phyloP scores from a whole-genome alignment of 2,888 invertebrate species.

The Lagria hirta region DNA sequence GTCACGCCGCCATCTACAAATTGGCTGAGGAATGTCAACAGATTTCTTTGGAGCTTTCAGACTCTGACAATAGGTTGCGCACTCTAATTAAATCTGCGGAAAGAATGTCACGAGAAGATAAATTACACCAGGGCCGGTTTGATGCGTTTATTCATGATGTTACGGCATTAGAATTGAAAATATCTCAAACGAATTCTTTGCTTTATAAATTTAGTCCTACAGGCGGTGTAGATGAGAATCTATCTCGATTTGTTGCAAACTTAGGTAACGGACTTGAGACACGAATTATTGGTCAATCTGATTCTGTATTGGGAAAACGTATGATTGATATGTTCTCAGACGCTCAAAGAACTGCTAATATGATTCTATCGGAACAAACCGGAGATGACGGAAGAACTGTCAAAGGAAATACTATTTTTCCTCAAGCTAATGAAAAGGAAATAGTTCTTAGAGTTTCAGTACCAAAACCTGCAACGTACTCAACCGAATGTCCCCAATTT shows the following conservation, averaged over 20 bases:
- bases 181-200: slow-evolving; percentile 60
- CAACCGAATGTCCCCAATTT: slow-evolving; percentile 65
- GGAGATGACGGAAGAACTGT: slow-evolving; percentile 34
- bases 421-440: slow-evolving; percentile 62
- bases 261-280: slow-evolving; percentile 63
- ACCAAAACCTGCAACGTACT: slow-evolving; percentile 63
- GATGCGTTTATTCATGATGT: slow-evolving; percentile 57
- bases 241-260: slow-evolving; percentile 54
- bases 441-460: slow-evolving; percentile 65
- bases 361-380: slow-evolving; percentile 33
- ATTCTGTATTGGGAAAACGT: slow-evolving; percentile 58
- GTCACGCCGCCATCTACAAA: slow-evolving; percentile 66
- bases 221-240: slow-evolving; percentile 46
- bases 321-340: slow-evolving; percentile 62
- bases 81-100: slow-evolving; percentile 46
- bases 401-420: slow-evolving; percentile 52
- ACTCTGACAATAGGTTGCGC: slow-evolving; percentile 48
- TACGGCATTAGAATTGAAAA: slow-evolving; percentile 55
- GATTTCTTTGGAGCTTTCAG: slow-evolving; percentile 48
- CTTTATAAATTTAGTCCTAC: slow-evolving; percentile 57
- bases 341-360: slow-evolving; percentile 57
- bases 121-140: slow-evolving; percentile 45
- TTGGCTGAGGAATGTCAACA: slow-evolving; percentile 55
- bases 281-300: slow-evolving; percentile 57
- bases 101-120: slow-evolving; percentile 48